Base-by-base conservation (phyloP, 1,140 invertebrate genomes). In the Calosoma granatense region DNA sequence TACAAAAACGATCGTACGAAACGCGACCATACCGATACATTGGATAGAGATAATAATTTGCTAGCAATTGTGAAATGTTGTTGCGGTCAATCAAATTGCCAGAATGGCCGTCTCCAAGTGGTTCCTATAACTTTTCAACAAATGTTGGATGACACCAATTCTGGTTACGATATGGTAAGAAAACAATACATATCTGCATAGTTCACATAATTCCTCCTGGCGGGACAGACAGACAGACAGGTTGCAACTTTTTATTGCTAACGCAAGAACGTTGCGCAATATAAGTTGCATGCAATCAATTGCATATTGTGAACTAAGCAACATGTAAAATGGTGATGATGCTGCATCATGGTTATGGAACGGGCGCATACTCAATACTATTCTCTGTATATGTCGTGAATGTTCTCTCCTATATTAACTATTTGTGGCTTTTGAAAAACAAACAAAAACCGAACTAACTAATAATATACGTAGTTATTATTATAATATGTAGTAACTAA, bases 401-500 rank as follows among this genome's bases (percentile, higher is more conserved):
- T 47, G 41, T 17, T 47, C 6, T 36, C n/a, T 36, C 26, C 6
- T 9, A 9, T 36, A 9, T 36, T 36, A n/a, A 36, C 3, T 47
- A 17, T 12, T 47, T 47, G 41, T 47, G 6, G 41, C 41, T 47
- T 47, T 11, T 11, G 4, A 4, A n/a, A 17, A 47, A 47, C 15
- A 47, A 47, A 36, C 15, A 47, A 12, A n/a, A n/a, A n/a, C n/a
- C n/a, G n/a, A n/a, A n/a, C n/a, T n/a, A n/a, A n/a, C n/a, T n/a
- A n/a, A n/a, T n/a, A n/a, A n/a, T n/a, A n/a, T n/a, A n/a, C 6
- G 4, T 47, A 11, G 15, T 6, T 47, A n/a, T n/a, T n/a, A n/a
- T n/a, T n/a, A n/a, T n/a, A n/a, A n/a, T n/a, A n/a, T n/a, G n/a
- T 47, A 47, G 41, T 47, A 17, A 47, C 41, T 47, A 47, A 30